A percentile compares a stretch with the other conserved stretches of the same genome.
Evolutionary conservation across 2,797 vertebrate genomes (phyloP).

Genomic region (Myiotriccus ornatus): DNA sequence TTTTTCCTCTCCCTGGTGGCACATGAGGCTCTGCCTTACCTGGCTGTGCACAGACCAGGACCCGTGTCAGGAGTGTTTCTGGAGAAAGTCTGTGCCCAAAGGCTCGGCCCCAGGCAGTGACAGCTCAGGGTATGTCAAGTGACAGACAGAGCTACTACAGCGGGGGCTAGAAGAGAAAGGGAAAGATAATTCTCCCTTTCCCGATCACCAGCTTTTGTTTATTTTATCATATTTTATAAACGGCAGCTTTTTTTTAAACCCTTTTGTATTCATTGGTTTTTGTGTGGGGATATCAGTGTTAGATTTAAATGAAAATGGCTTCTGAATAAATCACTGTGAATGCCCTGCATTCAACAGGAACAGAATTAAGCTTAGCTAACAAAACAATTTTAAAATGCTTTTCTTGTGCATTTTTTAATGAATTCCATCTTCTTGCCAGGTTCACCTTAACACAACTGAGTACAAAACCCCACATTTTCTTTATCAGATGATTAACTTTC

Average conservation of each 20-base stretch:
- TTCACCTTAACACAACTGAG: background rate
- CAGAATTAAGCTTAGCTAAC: constrained; percentile 48
- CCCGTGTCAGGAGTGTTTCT: background rate
- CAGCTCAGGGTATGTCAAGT: background rate
- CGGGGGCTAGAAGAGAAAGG: background rate
- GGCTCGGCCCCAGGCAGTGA: background rate
- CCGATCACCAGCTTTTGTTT: background rate
- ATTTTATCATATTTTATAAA: background rate
- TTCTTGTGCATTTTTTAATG: constrained; percentile 6
- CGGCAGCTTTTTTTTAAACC: background rate
- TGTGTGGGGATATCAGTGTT: background rate
- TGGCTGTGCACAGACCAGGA: background rate
- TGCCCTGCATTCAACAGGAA: background rate
- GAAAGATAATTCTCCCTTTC: background rate
- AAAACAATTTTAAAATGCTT: constrained; percentile 22
- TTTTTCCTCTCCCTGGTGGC: rapidly evolving
- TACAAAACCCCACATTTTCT: background rate
- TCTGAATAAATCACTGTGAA: constrained; percentile 1
- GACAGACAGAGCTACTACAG: background rate
- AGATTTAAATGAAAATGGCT: constrained; percentile 43
- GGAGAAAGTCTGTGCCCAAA: background rate
- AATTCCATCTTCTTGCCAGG: background rate
- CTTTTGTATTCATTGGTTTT: background rate
- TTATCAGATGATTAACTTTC: background rate
- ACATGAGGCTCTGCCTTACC: rapidly evolving